Evolutionary conservation across 2,888 invertebrate genomes (phyloP), one percentile per base, ranked within the genome.

Genomic region (Acanthacorydalis orientalis): DNA sequence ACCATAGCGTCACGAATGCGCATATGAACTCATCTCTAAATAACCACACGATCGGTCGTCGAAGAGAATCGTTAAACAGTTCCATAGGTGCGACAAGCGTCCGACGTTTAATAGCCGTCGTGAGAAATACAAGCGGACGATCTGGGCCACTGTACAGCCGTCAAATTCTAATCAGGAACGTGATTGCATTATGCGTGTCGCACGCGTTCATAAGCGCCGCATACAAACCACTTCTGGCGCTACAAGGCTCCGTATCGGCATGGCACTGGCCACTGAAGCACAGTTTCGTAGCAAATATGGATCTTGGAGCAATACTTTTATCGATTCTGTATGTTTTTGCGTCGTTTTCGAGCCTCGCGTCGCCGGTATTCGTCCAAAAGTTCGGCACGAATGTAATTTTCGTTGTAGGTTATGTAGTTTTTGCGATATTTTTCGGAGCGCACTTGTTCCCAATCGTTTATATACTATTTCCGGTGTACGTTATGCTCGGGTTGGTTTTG

Each of bases 21-120:
- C 52, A 52, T 38, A 51, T 48, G 45, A 51, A 48, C 43, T 33
- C 43, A 48, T 38, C 32, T 31, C 46, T 38, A 31, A 23, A 23
- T 6, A 34, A 15, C 62, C 62, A 15, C 61, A 62, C 1, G 53
- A 65, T 43, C 60, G 64, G 32, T 61, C 49, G 49, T 49, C 51
- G 81, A 2, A 69, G 79, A 12, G 83, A 83, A 56, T 83, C 83
- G 1, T 72, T 78, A 47, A 76, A 78, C 31, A 82, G 82, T 44
- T 82, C 82, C 1, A 78, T 83, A 32, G 83, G 83, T 1, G 82
- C 83, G 0, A 81, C 81, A 1, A 86, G 86, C 1, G 84, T 86
- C 9, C 73, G 84, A 4, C 73, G 83, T 1, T 68, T 87, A 11
- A 74, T 86, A 46, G 77, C 81, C 0, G 69, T 68, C 12, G 75